Percentiles rank a stretch among this genome's conserved stretches.
phyloP scores from a whole-genome alignment of 2,888 invertebrate species.

The Nasonia oneida region DNA sequence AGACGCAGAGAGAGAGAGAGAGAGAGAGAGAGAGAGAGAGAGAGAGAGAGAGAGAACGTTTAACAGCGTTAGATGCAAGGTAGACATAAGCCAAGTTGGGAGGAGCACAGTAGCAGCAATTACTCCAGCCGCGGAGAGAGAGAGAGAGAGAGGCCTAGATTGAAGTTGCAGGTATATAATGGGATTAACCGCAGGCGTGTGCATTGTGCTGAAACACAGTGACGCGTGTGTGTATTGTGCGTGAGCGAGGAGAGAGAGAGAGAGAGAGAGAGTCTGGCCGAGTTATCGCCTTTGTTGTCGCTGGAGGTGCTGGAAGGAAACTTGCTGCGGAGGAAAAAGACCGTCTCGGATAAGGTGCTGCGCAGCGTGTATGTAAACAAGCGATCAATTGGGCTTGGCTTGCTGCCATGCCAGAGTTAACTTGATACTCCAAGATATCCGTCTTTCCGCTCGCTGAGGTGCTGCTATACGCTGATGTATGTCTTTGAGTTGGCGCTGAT shows the following conservation, averaged over 20 bases:
- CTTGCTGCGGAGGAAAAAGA: neutral
- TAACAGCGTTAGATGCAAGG: neutral
- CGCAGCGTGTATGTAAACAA: neutral
- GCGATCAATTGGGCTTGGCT: constrained; percentile 8
- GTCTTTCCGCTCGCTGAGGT: neutral
- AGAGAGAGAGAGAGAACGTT: neutral
- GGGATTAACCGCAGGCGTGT: constrained; percentile 19
- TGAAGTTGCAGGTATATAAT: constrained; percentile 19
- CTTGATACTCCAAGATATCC: neutral
- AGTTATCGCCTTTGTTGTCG: neutral
- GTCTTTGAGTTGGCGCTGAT: neutral
- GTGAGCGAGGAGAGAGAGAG: neutral
- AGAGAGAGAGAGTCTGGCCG: neutral
- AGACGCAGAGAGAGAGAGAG: neutral
- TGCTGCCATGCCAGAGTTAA: neutral
- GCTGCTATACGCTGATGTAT: neutral
- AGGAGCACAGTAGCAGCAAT: neutral
- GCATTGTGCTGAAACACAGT: neutral
- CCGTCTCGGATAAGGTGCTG: neutral
- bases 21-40: neutral
- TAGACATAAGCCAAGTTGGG: neutral
- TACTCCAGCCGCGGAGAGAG: neutral
- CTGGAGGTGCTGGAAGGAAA: neutral
- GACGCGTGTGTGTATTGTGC: neutral
- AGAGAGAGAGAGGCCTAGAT: neutral